A percentile compares a stretch with the other conserved stretches of the same genome.
These are phyloP conservation scores for Notodonta dromedarius DNA, from an alignment of 2,888 invertebrate genomes.

Conservation along the genomic window DNA sequence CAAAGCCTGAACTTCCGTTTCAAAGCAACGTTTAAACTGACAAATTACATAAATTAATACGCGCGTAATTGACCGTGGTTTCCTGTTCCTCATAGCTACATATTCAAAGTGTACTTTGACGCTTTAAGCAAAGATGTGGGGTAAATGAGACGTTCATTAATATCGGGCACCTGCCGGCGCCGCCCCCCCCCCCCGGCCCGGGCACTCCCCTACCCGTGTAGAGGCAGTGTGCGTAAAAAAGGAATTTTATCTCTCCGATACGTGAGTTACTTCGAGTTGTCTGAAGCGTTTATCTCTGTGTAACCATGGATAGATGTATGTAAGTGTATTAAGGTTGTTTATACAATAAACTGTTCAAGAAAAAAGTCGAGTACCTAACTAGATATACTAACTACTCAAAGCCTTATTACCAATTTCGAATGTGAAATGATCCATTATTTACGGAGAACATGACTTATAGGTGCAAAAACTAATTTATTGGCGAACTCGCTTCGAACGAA, in stretches of 20 bases:
- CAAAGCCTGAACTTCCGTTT: too few relatives aligned
- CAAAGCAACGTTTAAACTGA: too few relatives aligned
- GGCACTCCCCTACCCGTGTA: not conserved
- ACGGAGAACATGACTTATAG: not conserved
- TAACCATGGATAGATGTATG: not conserved
- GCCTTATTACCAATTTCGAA: too few relatives aligned
- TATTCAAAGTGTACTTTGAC: constrained; percentile 12
- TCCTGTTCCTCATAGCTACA: not conserved
- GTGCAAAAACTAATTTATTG: not conserved
- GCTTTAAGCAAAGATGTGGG: constrained; percentile 18
- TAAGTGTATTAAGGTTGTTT: not conserved
- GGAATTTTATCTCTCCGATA: constrained; percentile 7
- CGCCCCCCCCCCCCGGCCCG: not conserved
- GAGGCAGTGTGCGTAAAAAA: constrained; percentile 7
- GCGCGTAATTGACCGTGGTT: too few relatives aligned
- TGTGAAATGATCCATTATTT: too few relatives aligned
- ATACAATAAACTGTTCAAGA: too few relatives aligned
- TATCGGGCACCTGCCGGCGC: constrained; percentile 30
- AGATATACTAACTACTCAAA: too few relatives aligned
- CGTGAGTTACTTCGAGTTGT: not conserved
- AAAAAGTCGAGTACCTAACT: too few relatives aligned
- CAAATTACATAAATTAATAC: too few relatives aligned
- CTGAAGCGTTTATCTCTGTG: not conserved
- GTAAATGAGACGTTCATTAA: constrained; percentile 35
- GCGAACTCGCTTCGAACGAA: constrained; percentile 2